A percentile compares a stretch with the other conserved stretches of the same genome.
Conservation (phyloP, 2,888 invertebrate species). For the Drosophila robusta region DNA sequence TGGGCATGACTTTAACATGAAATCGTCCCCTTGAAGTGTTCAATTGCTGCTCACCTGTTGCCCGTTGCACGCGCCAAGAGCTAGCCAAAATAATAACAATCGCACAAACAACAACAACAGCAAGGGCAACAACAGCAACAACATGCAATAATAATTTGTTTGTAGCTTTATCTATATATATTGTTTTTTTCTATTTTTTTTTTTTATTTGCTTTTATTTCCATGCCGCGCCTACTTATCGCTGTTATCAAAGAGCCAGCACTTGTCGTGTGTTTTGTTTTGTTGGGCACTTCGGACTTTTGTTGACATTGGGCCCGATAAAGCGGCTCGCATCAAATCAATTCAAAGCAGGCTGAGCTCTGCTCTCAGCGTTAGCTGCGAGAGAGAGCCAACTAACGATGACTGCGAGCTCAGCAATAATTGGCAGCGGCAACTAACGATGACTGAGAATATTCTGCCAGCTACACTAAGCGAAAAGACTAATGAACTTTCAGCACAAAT, state of each 20-base stretch:
- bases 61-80: slow-evolving; percentile 40
- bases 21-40: slow-evolving; percentile 37
- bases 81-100: slow-evolving; percentile 11
- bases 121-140: slow-evolving; percentile 3
- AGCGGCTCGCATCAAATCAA: slow-evolving; percentile 10
- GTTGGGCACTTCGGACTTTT: slow-evolving; percentile 47
- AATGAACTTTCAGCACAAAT: too few species aligned
- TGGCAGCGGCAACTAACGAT: slow-evolving; percentile 26
- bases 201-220: slow-evolving; percentile 6
- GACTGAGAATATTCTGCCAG: slow-evolving; percentile 5
- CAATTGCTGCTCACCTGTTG: slow-evolving; percentile 49
- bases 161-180: slow-evolving; percentile 32
- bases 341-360: slow-evolving; percentile 4
- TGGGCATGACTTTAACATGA: slow-evolving; percentile 35
- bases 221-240: slow-evolving; percentile 57
- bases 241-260: slow-evolving; percentile 48
- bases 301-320: slow-evolving; percentile 61
- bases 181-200: not conserved
- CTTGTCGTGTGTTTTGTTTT: slow-evolving; percentile 9
- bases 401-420: slow-evolving; percentile 1
- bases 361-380: not conserved
- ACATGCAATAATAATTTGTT: slow-evolving; percentile 23
- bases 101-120: slow-evolving; percentile 6
- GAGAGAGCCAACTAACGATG: slow-evolving; percentile 30
- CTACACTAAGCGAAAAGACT: not conserved